Evolutionary conservation across 2,797 vertebrate genomes (phyloP).

Genomic region (Eleutherodactylus coqui): DNA sequence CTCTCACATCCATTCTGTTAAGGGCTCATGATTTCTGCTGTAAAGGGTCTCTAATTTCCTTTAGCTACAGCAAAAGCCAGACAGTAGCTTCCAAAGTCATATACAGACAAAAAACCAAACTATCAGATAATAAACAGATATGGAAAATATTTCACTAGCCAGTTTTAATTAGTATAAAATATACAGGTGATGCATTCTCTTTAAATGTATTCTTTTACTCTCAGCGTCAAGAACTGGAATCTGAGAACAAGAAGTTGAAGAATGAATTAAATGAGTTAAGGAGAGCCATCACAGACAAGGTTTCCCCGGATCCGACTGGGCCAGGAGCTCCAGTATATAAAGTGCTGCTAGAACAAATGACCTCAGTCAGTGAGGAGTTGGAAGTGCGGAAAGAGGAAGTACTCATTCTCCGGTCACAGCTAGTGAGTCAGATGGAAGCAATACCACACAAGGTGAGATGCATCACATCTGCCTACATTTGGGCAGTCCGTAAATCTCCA

Average conservation of each 20-base stretch:
- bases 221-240: slow-evolving; percentile 97
- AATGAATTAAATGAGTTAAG: slow-evolving; percentile 91
- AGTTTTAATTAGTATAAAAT: too few relatives aligned
- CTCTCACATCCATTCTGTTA: too few relatives aligned
- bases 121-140: too few relatives aligned
- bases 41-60: too few relatives aligned
- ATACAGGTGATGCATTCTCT: too few relatives aligned
- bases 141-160: too few relatives aligned
- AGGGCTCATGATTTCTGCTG: too few relatives aligned
- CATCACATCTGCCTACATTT: neutral
- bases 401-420: slow-evolving; percentile 94
- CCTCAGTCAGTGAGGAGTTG: slow-evolving; percentile 91
- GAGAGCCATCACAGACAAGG: slow-evolving; percentile 83
- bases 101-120: too few relatives aligned
- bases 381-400: slow-evolving; percentile 98
- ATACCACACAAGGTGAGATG: slow-evolving; percentile 90
- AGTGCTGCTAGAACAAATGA: slow-evolving; percentile 93
- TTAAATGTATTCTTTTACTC: neutral
- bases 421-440: slow-evolving; percentile 97
- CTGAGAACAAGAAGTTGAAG: slow-evolving; percentile 97
- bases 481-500: too few relatives aligned
- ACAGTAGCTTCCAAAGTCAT: too few relatives aligned
- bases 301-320: slow-evolving; percentile 79
- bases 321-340: slow-evolving; percentile 90
- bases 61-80: too few relatives aligned